Evolutionary conservation across 2,797 vertebrate species (phyloP).

Genomic region (Loriculus beryllinus): DNA sequence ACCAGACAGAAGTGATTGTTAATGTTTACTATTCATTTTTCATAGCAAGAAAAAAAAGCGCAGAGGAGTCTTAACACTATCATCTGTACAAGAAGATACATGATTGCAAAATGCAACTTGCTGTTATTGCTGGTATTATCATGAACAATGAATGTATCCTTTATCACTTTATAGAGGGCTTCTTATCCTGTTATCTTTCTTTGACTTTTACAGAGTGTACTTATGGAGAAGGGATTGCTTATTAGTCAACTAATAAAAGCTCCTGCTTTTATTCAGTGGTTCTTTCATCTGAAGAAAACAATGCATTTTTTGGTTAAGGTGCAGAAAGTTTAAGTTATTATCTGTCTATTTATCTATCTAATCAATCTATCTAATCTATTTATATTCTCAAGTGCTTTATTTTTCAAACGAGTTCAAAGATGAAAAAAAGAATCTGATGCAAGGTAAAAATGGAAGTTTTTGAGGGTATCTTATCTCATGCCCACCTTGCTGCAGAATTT

Average conservation of each 20-base stretch:
- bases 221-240: neutral
- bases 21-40: constrained; percentile 31
- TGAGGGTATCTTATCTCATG: neutral
- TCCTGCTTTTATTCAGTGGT: neutral
- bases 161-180: constrained; percentile 1
- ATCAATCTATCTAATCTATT: neutral
- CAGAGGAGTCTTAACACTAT: neutral
- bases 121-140: constrained; percentile 10
- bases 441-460: neutral
- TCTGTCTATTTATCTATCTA: neutral
- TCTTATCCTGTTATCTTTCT: constrained; percentile 19
- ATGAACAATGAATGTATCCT: constrained; percentile 23
- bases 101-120: constrained; percentile 7
- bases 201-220: neutral
- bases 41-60: neutral
- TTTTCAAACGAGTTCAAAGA: neutral
- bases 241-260: neutral
- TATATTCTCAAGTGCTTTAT: neutral
- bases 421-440: neutral
- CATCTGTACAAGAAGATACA: neutral
- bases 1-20: neutral
- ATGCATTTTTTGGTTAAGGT: neutral
- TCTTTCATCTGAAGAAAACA: neutral
- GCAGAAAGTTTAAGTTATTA: neutral
- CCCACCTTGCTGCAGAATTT: neutral